Evolutionary conservation across 1,140 invertebrate species (phyloP).

Genomic region (Trichoplusia ni): DNA sequence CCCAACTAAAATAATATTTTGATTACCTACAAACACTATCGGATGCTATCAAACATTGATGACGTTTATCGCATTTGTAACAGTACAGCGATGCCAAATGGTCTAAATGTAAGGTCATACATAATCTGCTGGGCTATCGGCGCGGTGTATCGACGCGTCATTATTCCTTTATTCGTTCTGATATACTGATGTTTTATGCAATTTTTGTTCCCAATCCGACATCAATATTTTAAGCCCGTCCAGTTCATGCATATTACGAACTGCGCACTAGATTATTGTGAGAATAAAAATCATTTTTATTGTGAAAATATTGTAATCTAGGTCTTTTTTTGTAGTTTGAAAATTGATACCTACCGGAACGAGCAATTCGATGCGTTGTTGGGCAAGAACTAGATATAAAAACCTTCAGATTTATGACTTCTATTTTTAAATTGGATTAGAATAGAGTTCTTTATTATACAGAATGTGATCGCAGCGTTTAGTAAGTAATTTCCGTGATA

Average conservation of each 20-base stretch:
- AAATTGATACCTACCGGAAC: background rate
- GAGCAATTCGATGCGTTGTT: too few relatives aligned
- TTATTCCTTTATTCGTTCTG: conserved; percentile 22
- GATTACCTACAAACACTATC: background rate
- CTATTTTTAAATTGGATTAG: too few relatives aligned
- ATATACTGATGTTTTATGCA: conserved; percentile 23
- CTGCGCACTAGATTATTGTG: background rate
- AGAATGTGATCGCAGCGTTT: too few relatives aligned
- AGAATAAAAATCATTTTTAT: conserved; percentile 8
- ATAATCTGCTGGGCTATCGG: conserved; percentile 15
- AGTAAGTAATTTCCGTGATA: too few relatives aligned
- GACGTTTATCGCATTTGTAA: background rate
- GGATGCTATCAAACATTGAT: background rate
- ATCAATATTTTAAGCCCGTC: conserved; percentile 15
- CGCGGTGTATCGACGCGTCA: background rate
- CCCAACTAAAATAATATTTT: background rate
- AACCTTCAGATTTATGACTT: too few relatives aligned
- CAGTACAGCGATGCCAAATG: background rate
- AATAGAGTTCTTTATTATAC: too few relatives aligned
- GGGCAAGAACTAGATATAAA: too few relatives aligned
- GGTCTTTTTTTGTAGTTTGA: background rate
- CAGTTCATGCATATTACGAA: background rate
- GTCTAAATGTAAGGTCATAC: conserved; percentile 10
- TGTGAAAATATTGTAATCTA: background rate
- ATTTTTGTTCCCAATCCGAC: conserved; percentile 19